Evolutionary conservation across 2,113 vertebrate genomes (phyloP).

Genomic region (Phalacrocorax brasilianus): DNA sequence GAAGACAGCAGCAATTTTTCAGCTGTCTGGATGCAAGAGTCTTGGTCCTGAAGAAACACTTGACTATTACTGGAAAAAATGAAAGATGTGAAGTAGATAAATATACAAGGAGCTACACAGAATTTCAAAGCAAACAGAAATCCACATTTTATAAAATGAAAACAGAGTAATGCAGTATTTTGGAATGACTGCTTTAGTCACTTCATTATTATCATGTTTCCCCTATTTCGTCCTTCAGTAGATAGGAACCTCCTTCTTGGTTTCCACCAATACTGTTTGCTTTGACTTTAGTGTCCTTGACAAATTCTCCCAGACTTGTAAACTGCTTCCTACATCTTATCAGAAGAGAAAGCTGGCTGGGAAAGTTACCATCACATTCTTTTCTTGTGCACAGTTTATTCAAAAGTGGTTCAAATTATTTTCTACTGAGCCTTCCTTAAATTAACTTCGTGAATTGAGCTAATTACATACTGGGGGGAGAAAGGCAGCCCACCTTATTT

Average conservation of each 20-base stretch:
- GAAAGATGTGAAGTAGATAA: neutral
- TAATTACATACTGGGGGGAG: neutral
- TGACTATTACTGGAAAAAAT: neutral
- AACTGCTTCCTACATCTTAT: neutral
- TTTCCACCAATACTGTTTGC: neutral
- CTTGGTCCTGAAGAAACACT: neutral
- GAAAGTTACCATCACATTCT: neutral
- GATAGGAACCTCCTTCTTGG: neutral
- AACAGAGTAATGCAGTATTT: neutral
- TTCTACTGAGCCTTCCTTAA: neutral
- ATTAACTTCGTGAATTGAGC: neutral
- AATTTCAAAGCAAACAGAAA: neutral
- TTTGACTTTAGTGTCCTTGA: neutral
- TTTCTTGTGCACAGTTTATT: neutral
- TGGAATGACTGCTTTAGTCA: neutral
- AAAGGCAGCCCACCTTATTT: neutral
- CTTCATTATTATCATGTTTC: neutral
- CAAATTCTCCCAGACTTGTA: neutral
- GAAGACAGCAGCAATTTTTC: neutral
- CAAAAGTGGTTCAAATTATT: neutral
- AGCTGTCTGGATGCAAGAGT: neutral
- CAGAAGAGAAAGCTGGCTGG: neutral
- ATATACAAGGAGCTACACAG: neutral
- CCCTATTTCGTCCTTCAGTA: neutral
- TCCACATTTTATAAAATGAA: neutral